These are phyloP conservation scores for Abrostola triplasia DNA, from an alignment of 2,888 invertebrate genomes.

Conservation along the genomic window DNA sequence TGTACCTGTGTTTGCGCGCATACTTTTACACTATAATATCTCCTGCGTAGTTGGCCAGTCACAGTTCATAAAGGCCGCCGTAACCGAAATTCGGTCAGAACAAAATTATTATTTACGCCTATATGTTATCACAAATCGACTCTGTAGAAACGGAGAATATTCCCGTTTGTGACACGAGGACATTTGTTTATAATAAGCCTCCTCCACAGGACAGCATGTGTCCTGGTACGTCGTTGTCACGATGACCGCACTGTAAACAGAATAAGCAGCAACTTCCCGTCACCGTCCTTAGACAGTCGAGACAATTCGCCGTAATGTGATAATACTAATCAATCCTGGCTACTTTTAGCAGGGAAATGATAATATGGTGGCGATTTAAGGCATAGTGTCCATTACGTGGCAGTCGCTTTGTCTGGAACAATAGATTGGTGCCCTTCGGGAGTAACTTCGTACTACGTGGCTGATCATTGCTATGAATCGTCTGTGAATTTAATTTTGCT, in stretches of 20 bases:
- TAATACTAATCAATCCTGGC: conserved; percentile 50
- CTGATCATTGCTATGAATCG: background rate
- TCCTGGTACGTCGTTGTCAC: conserved; percentile 22
- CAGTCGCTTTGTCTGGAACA: background rate
- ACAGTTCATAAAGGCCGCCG: too few species aligned
- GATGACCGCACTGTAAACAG: conserved; percentile 71
- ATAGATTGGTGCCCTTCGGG: background rate
- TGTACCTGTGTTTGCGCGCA: too few species aligned
- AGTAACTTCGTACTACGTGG: background rate
- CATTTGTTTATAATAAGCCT: conserved; percentile 7
- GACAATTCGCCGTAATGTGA: conserved; percentile 54
- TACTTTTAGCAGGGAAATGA: conserved; percentile 26
- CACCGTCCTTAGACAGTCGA: conserved; percentile 62
- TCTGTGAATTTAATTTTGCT: background rate
- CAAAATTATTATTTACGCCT: too few species aligned
- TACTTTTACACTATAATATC: too few species aligned
- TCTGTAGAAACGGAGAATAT: too few species aligned
- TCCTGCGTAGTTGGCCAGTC: too few species aligned
- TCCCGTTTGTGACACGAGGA: too few species aligned
- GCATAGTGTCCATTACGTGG: background rate
- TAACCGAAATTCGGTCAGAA: too few species aligned
- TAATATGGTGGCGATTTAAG: conserved; percentile 17
- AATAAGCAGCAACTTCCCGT: conserved; percentile 78
- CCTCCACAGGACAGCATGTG: conserved; percentile 20
- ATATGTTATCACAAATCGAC: too few species aligned